Evolutionary conservation across 2,888 invertebrate genomes (phyloP).

Genomic region (Galerucella calmariensis): DNA sequence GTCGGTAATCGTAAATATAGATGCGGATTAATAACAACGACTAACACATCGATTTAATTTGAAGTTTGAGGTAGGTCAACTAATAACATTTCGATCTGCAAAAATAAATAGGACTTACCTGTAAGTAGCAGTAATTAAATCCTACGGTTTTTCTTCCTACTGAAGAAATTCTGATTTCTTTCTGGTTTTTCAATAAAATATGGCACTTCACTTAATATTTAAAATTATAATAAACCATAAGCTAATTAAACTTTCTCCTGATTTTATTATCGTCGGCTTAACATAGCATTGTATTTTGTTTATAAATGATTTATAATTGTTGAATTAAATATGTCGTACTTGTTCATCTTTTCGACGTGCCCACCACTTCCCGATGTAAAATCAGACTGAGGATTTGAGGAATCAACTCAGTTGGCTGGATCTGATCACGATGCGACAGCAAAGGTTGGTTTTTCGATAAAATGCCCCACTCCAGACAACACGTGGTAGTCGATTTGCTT

Average conservation of each 20-base stretch:
- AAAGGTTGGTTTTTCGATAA: conserved; percentile 4
- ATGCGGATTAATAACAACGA: background rate
- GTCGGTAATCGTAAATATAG: background rate
- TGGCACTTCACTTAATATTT: conserved; percentile 7
- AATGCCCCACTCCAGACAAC: conserved; percentile 28
- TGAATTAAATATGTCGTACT: conserved; percentile 8
- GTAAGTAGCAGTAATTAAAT: background rate
- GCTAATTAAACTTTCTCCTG: background rate
- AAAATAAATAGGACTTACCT: background rate
- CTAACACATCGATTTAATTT: background rate
- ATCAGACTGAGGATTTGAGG: conserved; percentile 24
- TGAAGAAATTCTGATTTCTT: background rate
- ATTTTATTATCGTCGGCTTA: conserved; percentile 1
- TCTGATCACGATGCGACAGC: background rate
- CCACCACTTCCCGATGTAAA: conserved; percentile 25
- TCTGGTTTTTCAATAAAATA: background rate
- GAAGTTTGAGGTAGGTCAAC: conserved; percentile 1
- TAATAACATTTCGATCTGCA: background rate
- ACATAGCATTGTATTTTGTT: conserved; percentile 7
- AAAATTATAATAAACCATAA: background rate
- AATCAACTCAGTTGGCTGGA: conserved; percentile 23
- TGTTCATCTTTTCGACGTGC: conserved; percentile 22
- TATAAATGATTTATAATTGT: conserved; percentile 3
- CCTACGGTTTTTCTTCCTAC: background rate
- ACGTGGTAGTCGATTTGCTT: conserved; percentile 28